Evolutionary conservation across 2,797 vertebrate genomes (phyloP).

Genomic region (Limosa lapponica): DNA sequence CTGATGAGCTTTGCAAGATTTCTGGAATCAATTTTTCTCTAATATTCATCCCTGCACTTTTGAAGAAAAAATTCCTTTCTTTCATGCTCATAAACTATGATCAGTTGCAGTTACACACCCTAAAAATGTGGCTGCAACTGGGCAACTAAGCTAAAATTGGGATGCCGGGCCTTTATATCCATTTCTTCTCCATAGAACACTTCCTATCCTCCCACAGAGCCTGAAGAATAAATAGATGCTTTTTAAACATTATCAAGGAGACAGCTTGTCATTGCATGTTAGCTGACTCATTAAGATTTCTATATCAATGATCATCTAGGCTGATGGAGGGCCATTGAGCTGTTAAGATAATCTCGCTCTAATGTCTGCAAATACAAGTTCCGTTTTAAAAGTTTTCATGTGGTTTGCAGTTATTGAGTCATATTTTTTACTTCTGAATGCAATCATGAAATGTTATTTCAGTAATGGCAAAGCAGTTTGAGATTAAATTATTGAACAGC

Average conservation of each 20-base stretch:
- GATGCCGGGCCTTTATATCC: neutral
- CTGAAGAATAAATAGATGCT: constrained; percentile 20
- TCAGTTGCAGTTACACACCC: neutral
- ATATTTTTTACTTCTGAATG: neutral
- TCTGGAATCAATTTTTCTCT: neutral
- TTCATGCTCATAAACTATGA: neutral
- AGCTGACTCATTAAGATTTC: constrained; percentile 59
- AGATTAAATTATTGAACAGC: neutral
- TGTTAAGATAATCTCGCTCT: constrained; percentile 3
- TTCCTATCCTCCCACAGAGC: neutral
- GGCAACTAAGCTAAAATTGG: neutral
- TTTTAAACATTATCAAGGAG: constrained; percentile 21
- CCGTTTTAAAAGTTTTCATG: neutral
- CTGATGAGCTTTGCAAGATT: neutral
- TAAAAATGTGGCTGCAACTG: neutral
- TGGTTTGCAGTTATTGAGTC: constrained; percentile 12
- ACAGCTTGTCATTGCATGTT: constrained; percentile 51
- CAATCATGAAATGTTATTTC: neutral
- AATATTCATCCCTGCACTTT: neutral
- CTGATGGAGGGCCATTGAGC: constrained; percentile 25
- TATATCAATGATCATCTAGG: constrained; percentile 33
- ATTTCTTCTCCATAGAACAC: neutral
- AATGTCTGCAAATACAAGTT: constrained; percentile 1
- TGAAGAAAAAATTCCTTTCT: neutral
- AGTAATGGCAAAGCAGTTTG: neutral